A percentile compares a stretch with the other conserved stretches of the same genome.
These are phyloP conservation scores for Pangasius larnaudii DNA, from an alignment of 2,797 vertebrate species.

Conservation along the genomic window DNA sequence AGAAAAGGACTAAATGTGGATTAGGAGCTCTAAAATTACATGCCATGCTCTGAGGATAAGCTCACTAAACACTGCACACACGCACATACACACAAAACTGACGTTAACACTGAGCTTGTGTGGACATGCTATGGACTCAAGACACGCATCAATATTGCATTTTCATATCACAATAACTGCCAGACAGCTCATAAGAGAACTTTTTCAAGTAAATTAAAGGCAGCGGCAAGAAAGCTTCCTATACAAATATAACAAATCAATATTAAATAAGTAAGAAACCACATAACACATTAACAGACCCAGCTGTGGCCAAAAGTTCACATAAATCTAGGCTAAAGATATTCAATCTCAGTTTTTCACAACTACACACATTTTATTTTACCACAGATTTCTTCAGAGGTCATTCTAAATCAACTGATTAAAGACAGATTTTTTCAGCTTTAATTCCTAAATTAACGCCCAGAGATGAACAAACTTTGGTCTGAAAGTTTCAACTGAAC, in stretches of 20 bases:
- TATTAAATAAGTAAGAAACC: neutral
- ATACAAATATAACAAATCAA: neutral
- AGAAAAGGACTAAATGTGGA: constrained; percentile 9
- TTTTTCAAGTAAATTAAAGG: neutral
- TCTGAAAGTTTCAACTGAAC: neutral
- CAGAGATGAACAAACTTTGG: neutral
- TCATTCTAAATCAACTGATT: neutral
- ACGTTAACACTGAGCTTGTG: neutral
- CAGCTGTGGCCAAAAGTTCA: neutral
- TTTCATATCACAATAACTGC: neutral
- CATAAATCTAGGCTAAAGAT: neutral
- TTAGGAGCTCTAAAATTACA: constrained; percentile 16
- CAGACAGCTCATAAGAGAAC: neutral
- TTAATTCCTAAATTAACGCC: neutral
- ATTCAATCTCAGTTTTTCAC: neutral
- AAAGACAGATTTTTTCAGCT: neutral
- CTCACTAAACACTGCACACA: neutral
- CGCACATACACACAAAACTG: neutral
- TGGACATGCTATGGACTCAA: neutral
- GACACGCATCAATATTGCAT: neutral
- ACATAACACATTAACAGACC: neutral
- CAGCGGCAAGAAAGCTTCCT: neutral
- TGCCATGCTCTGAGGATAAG: constrained; percentile 1
- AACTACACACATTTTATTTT: neutral
- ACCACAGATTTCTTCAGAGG: neutral